phyloP scores from a whole-genome alignment of 2,113 vertebrate genomes.

The Gorilla gorilla region DNA sequence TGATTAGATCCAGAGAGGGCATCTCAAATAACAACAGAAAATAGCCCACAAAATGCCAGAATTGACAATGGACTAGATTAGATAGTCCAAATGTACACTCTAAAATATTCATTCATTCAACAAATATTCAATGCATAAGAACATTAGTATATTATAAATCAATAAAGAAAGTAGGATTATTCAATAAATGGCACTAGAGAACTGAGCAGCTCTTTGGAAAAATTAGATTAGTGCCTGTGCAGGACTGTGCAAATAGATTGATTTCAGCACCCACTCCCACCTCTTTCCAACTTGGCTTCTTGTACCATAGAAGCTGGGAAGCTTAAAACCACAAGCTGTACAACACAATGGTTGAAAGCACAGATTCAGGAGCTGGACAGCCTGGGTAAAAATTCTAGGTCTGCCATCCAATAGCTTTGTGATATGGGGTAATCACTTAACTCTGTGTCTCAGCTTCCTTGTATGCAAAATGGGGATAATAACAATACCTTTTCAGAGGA shows the following conservation, averaged over 20 bases:
- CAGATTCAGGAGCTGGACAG: neutral
- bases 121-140: neutral
- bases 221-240: neutral
- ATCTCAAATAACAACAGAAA: neutral
- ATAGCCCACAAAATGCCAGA: neutral
- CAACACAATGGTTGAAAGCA: neutral
- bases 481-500: neutral
- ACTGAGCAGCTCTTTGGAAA: neutral
- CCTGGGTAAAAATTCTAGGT: neutral
- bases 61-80: neutral
- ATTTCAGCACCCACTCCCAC: neutral
- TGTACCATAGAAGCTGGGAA: neutral
- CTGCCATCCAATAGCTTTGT: neutral
- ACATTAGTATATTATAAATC: neutral
- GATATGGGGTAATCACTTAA: neutral
- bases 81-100: neutral
- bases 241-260: neutral
- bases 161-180: neutral
- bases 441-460: neutral
- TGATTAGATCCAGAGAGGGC: neutral
- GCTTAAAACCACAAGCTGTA: neutral
- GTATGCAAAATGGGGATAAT: neutral
- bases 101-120: neutral
- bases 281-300: neutral
- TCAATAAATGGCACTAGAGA: conserved; percentile 31